Conservation (phyloP, 2,888 invertebrate species). For the Diplolepis rosae region DNA sequence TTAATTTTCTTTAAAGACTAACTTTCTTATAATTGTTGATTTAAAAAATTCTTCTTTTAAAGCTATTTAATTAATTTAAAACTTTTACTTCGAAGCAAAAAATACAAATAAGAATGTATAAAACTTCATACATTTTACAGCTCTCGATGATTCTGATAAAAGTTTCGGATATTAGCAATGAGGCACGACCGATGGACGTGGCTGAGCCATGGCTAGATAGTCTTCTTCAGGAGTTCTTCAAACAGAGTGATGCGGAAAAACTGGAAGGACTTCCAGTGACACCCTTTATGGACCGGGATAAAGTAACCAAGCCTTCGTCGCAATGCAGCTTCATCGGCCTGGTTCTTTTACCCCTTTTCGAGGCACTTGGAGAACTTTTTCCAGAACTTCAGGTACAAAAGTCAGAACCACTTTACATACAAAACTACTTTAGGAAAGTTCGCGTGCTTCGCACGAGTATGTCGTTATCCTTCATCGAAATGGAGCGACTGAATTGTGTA, state of each 20-base stretch:
- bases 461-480: background rate
- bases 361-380: slow-evolving; percentile 84
- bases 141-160: slow-evolving; percentile 88
- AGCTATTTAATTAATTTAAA: background rate
- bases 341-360: slow-evolving; percentile 86
- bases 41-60: background rate
- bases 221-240: slow-evolving; percentile 83
- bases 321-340: slow-evolving; percentile 90
- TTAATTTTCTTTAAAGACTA: background rate
- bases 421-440: slow-evolving; percentile 1
- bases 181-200: slow-evolving; percentile 87
- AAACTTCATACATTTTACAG: too few relatives aligned
- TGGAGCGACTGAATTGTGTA: background rate
- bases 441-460: background rate
- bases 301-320: slow-evolving; percentile 88
- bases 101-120: slow-evolving; percentile 2
- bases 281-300: slow-evolving; percentile 90
- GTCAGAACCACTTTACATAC: slow-evolving; percentile 8
- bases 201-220: slow-evolving; percentile 89
- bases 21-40: background rate
- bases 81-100: background rate
- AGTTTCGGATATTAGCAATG: slow-evolving; percentile 89
- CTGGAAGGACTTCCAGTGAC: slow-evolving; percentile 88
- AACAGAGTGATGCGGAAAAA: slow-evolving; percentile 87
- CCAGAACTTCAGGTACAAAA: slow-evolving; percentile 81